Evolutionary conservation across 2,888 invertebrate genomes (phyloP).

Genomic region (Nysson spinosus): DNA sequence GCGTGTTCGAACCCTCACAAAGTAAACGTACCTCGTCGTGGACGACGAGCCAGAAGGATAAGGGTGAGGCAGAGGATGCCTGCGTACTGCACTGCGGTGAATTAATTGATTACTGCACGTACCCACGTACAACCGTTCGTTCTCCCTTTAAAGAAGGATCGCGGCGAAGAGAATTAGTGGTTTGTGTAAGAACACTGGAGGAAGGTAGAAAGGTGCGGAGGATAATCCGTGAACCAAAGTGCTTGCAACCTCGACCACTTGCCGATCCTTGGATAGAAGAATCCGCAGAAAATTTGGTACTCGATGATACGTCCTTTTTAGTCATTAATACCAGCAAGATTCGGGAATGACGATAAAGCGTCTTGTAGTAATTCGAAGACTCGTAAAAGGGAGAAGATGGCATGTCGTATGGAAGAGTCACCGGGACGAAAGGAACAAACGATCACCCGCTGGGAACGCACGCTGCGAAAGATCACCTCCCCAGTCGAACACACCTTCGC

Average conservation of each 20-base stretch:
- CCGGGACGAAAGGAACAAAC: constrained; percentile 46
- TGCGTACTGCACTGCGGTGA: constrained; percentile 56
- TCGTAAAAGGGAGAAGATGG: constrained; percentile 12
- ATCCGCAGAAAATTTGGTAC: too few relatives aligned
- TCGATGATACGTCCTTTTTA: too few relatives aligned
- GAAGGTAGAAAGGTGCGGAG: neutral
- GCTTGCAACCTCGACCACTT: too few relatives aligned
- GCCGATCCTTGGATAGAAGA: too few relatives aligned
- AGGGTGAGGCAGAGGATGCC: constrained; percentile 32
- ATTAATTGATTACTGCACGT: constrained; percentile 61
- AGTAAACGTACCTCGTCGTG: constrained; percentile 15
- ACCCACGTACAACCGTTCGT: constrained; percentile 56
- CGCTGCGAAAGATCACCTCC: constrained; percentile 62
- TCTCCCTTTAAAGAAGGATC: constrained; percentile 35
- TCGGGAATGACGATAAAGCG: too few relatives aligned
- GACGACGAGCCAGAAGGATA: constrained; percentile 17
- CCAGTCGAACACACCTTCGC: constrained; percentile 55
- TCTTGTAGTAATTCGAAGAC: too few relatives aligned
- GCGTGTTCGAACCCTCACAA: constrained; percentile 16
- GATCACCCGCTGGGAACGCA: constrained; percentile 57
- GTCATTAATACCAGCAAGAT: too few relatives aligned
- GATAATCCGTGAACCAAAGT: too few relatives aligned
- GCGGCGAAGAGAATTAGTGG: constrained; percentile 6
- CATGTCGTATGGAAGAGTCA: constrained; percentile 29
- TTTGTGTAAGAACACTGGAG: neutral